Evolutionary conservation across 1,140 invertebrate genomes (phyloP), one percentile per base, ranked within the genome.

Genomic region (Argopecten irradians): DNA sequence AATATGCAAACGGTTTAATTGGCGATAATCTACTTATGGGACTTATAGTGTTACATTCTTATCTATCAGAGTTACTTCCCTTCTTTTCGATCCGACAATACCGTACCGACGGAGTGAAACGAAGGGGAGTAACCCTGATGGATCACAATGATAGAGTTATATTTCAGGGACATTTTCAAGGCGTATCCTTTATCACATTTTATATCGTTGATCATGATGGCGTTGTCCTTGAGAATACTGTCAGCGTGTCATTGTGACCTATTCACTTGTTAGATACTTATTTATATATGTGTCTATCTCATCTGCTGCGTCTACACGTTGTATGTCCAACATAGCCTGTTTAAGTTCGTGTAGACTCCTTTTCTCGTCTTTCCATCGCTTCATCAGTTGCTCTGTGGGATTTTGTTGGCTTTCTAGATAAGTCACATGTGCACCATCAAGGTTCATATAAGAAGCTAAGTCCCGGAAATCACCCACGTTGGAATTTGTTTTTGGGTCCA

Each of bases 321-420:
- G 19, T 34, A 88, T 88, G 19, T 85, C 41, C n/a, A 33, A 41
- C 8, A 88, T 55, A 28, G 36, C 28, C 19, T 35, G 41, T 85
- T 84, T 85, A 41, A 88, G 82, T n/a, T 88, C 83, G 19, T 83
- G 43, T 43, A 88, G n/a, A 71, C 28, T 16, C 36, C 36, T 85
- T 32, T 84, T 84, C 8, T 55, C 82, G 14, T 84, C 83, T 34
- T n/a, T 46, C 83, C 83, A 88, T 28, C 35, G 41, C 22, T 85
- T 55, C 16, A 88, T 34, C 11, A 88, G n/a, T 22, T 84, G 41
- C 35, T 88, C 87, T 55, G 28, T 71, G n/a, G 55, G 55, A 71
- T 71, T 71, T 7, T 22, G 1, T 11, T 71, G 55, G 28, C 16
- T 71, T n/a, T 71, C 55, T 71, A 71, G 55, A 11, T 71, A 71